Conservation (phyloP, 2,888 invertebrate genomes). For the Caenorhabditis macrosperma region DNA sequence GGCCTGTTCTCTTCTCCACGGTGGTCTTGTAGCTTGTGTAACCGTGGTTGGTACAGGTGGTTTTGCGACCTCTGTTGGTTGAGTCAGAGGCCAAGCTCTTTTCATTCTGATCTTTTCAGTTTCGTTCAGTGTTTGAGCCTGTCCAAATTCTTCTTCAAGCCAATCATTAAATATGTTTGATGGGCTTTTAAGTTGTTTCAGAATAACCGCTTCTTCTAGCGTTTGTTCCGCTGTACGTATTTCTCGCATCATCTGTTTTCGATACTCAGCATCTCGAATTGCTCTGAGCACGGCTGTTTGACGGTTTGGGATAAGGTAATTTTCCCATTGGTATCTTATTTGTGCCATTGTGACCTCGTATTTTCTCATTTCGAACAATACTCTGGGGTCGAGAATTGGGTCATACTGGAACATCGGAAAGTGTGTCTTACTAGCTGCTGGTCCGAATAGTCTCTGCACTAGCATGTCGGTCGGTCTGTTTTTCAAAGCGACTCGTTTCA, state of each 20-base stretch:
- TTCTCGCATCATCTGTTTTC: constrained; percentile 8
- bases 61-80: neutral
- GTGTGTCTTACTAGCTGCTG: neutral
- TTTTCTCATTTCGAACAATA: constrained; percentile 9
- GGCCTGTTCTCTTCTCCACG: neutral
- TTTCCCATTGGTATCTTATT: constrained; percentile 22
- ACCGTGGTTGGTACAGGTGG: neutral
- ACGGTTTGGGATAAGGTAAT: constrained; percentile 8
- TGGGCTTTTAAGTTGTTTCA: constrained; percentile 11
- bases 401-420: constrained; percentile 10
- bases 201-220: neutral
- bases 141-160: constrained; percentile 10
- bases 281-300: constrained; percentile 11
- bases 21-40: neutral
- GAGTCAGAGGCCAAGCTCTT: neutral
- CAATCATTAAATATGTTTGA: neutral
- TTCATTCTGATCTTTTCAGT: neutral
- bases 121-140: neutral
- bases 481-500: constrained; percentile 5
- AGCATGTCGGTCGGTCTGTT: neutral
- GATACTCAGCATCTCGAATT: constrained; percentile 10
- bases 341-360: neutral
- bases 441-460: constrained; percentile 5
- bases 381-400: constrained; percentile 10
- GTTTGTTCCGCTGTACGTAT: neutral